Evolutionary conservation across 1,140 invertebrate genomes (phyloP), one percentile per base, ranked within the genome.

Genomic region (Heliconius melpomene): DNA sequence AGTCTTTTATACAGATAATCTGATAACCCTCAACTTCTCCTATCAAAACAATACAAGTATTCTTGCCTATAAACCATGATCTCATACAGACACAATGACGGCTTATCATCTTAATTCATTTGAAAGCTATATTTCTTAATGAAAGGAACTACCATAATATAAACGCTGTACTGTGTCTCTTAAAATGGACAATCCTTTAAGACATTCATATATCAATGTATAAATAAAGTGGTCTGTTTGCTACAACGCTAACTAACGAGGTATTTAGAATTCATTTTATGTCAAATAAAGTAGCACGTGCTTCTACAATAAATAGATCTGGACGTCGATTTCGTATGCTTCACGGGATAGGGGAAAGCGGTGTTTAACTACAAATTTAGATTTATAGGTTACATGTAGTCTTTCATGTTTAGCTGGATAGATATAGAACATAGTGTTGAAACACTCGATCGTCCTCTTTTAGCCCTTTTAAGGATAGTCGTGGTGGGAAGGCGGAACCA

Each of bases 211-310:
- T 81, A 89, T 91, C 89, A 90, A 90, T 89, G 85, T 77, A 83
- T 83, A 87, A 87, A 88, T 89, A 90, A 89, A 89, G 87, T 74
- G 38, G 85, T 82, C 80, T 66, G 60, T 66, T 66, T 66, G 60
- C 60, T 66, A 66, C 60, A 66, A 66, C 60, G 9, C 82, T 85
- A 88, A 89, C 90, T 91, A 93, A 93, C 90, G 88, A 92, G 87
- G 83, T 84, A 91, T 90, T 90, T 87, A 88, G 90, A 90, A 93
- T 91, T 88, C 86, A 87, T 88, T 92, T 91, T 90, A 91, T 90
- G 90, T 93, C 90, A 93, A 93, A 90, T 91, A 91, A 89, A 93
- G 85, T 90, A 93, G 91, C 90, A 91, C 91, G 91, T 93, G 87
- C 84, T 86, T 74, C 50, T 84, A 90, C 87, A 90, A 92, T 93